Base-by-base conservation (phyloP, 2,888 invertebrate genomes). In the Blastobasis adustella region DNA sequence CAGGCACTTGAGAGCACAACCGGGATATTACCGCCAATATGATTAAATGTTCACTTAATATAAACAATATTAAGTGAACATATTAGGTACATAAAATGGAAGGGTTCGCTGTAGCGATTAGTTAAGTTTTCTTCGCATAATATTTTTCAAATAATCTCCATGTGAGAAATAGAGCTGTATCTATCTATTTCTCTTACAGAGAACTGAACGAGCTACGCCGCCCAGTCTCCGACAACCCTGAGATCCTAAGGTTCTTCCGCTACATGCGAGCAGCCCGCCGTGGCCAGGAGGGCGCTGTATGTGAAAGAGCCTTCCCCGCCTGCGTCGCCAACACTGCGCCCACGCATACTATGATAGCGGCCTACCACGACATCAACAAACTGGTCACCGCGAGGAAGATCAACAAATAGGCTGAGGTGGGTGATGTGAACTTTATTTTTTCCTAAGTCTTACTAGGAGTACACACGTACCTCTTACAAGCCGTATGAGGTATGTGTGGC, bases 241-340 rank as follows among this genome's bases (percentile, higher is more conserved):
- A 96, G 65, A 96, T 96, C 54, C 83, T 96, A 44, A 89, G 96
- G 50, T 96, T 96, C 89, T 96, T 96, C 90, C 92, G 93, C 53
- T 96, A 96, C 80, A 96, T 96, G 96, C 93, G 95, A 59, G 95
- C 96, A 0, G 96, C 96, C 8, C 92, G 96, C 2, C 74, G 95
- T 57, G 96, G 96, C 0, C 96, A 96, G 69, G 96, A 96, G 67
- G 94, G 94, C 10, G 83, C 90, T 8, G 92, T 92, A 67, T 96
- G 96, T 69, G 90, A 91, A 63, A 79, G 90, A n/a, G 85, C 90
- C 0, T 93, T 94, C 71, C 89, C 62, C 0, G 90, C 90, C 3
- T 96, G 96, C 74, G 86, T 91, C 1, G 71, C 85, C 0, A 90
- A 91, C 47, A 89, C 92, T 0, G 89, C 92, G 37, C 91, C 92